phyloP scores from a whole-genome alignment of 1,140 invertebrate genomes.

The Notospermus geniculatus region DNA sequence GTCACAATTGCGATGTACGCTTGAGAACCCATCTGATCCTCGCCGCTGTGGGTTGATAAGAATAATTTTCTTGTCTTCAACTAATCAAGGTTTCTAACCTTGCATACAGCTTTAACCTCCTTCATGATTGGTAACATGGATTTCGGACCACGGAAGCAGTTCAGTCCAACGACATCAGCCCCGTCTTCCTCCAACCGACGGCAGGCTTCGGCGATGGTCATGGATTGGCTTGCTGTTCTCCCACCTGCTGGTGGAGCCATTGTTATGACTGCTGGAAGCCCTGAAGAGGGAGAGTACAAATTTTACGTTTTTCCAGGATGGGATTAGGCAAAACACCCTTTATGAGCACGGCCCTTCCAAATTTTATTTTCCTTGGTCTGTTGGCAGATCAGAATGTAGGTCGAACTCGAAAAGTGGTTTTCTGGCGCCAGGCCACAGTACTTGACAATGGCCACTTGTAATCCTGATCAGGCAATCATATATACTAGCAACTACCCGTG shows the following conservation, averaged over 20 bases:
- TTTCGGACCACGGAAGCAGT: constrained; percentile 37
- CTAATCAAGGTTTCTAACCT: constrained; percentile 18
- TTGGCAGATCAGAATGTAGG: too few species aligned
- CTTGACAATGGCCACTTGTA: too few species aligned
- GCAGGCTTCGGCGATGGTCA: constrained; percentile 27
- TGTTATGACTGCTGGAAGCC: constrained; percentile 35
- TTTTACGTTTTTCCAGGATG: too few species aligned
- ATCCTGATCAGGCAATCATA: too few species aligned
- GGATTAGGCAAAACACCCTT: too few species aligned
- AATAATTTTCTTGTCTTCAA: not conserved
- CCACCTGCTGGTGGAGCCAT: constrained; percentile 30
- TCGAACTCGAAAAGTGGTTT: too few species aligned
- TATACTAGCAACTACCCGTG: too few species aligned
- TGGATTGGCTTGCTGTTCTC: constrained; percentile 4
- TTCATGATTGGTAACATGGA: constrained; percentile 35
- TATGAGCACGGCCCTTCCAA: too few species aligned
- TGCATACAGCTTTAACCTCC: constrained; percentile 31
- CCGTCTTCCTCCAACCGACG: constrained; percentile 36
- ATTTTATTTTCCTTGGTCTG: too few species aligned
- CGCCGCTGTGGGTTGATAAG: not conserved
- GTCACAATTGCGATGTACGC: not conserved
- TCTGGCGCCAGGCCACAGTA: too few species aligned
- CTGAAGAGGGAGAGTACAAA: too few species aligned
- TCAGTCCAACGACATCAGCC: constrained; percentile 43
- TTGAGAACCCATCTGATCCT: not conserved